A percentile compares a stretch with the other conserved stretches of the same genome.
These are phyloP conservation scores for Agrypnus murinus DNA, from an alignment of 2,888 invertebrate species.

Conservation along the genomic window DNA sequence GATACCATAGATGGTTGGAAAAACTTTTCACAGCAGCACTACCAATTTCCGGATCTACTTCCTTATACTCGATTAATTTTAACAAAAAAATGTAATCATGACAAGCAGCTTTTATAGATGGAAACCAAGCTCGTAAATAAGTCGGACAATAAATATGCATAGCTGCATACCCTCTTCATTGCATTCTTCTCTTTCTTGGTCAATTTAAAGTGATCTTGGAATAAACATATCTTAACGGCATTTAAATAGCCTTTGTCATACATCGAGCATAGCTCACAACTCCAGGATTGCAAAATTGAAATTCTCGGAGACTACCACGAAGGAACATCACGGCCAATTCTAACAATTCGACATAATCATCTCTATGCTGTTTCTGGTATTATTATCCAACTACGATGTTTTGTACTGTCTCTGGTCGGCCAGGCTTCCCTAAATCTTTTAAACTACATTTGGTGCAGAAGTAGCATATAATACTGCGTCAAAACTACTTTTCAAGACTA, in stretches of 20 bases:
- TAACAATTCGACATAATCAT: slow-evolving; percentile 1
- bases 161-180: not conserved
- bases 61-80: too few relatives aligned
- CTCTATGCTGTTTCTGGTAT: slow-evolving; percentile 10
- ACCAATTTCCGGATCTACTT: too few relatives aligned
- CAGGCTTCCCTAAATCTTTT: slow-evolving; percentile 1
- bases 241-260: slow-evolving; percentile 9
- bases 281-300: too few relatives aligned
- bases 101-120: not conserved
- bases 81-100: not conserved
- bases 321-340: slow-evolving; percentile 3
- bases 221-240: slow-evolving; percentile 7
- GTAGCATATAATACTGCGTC: too few relatives aligned
- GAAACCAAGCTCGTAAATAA: slow-evolving; percentile 7
- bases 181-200: not conserved
- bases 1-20: slow-evolving; percentile 9
- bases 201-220: too few relatives aligned
- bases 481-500: too few relatives aligned
- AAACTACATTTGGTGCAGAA: not conserved
- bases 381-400: too few relatives aligned
- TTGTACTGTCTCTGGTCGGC: too few relatives aligned
- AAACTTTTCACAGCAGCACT: not conserved
- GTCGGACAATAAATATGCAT: not conserved
- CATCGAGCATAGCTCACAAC: too few relatives aligned
- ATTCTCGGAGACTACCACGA: not conserved